A percentile compares a stretch with the other conserved stretches of the same genome.
These are phyloP conservation scores for Acanthaster planci DNA, from an alignment of 35 echinoderm and acorn worm genomes.

Conservation along the genomic window DNA sequence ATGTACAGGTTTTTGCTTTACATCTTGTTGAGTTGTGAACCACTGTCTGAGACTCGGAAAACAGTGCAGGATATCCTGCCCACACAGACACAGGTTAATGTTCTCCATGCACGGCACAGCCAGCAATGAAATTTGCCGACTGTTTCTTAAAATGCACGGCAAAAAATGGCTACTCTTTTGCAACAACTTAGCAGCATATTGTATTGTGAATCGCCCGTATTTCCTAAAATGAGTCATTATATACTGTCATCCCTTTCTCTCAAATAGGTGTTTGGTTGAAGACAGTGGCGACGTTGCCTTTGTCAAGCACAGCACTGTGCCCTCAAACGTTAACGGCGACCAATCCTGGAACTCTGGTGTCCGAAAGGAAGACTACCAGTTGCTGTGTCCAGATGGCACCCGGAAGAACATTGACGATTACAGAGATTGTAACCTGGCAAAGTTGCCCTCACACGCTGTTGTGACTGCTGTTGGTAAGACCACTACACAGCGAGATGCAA, in stretches of 20 bases:
- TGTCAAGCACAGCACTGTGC: slow-evolving; percentile 75
- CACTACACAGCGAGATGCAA: background rate
- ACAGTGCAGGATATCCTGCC: too few species aligned
- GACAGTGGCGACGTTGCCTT: slow-evolving; percentile 76
- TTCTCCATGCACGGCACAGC: too few species aligned
- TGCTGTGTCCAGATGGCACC: slow-evolving; percentile 66
- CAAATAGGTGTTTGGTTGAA: slow-evolving; percentile 67
- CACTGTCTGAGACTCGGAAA: too few species aligned
- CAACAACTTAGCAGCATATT: too few species aligned
- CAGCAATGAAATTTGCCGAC: background rate
- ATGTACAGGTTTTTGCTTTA: too few species aligned
- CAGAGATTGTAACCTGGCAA: slow-evolving; percentile 59
- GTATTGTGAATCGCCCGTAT: too few species aligned
- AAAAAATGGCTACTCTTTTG: background rate
- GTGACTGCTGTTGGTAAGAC: slow-evolving; percentile 51
- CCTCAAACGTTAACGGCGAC: slow-evolving; percentile 24
- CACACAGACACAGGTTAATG: too few species aligned
- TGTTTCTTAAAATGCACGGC: background rate
- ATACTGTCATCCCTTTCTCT: too few species aligned
- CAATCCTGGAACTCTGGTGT: slow-evolving; percentile 44
- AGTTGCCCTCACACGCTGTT: slow-evolving; percentile 78
- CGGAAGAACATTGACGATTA: slow-evolving; percentile 2
- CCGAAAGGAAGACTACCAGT: slow-evolving; percentile 48
- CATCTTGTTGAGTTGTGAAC: too few species aligned
- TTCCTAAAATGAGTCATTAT: too few species aligned